Evolutionary conservation across 2,888 invertebrate genomes (phyloP).

Genomic region (Cecidostiba fungosa): DNA sequence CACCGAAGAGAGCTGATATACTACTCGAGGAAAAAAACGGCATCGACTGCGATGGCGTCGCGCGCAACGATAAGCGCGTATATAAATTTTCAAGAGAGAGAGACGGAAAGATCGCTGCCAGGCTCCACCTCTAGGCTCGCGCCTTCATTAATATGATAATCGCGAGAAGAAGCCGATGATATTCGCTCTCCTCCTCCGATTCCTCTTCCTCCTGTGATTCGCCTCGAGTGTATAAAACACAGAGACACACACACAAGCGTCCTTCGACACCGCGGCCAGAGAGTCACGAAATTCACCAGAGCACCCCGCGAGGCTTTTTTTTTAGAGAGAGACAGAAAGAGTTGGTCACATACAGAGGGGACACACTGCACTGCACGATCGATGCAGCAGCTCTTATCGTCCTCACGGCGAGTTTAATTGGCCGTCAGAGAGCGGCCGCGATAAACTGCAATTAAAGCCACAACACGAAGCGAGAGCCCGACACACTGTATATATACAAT

Average conservation of each 20-base stretch:
- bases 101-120: conserved; percentile 40
- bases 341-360: background rate
- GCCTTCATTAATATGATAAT: conserved; percentile 75
- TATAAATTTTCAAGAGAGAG: conserved; percentile 44
- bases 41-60: conserved; percentile 43
- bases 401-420: conserved; percentile 13
- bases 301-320: background rate
- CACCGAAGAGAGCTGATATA: background rate
- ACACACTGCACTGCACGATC: background rate
- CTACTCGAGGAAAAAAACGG: background rate
- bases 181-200: background rate
- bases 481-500: background rate
- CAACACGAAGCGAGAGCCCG: background rate
- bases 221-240: background rate
- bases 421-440: background rate
- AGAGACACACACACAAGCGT: no score
- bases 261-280: background rate
- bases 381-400: background rate
- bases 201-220: background rate
- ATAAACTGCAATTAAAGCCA: conserved; percentile 5
- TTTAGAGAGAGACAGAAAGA: background rate
- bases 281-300: background rate
- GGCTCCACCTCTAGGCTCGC: conserved; percentile 64
- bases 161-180: conserved; percentile 48
- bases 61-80: conserved; percentile 40